Evolutionary conservation across 2,888 invertebrate genomes (phyloP).

Genomic region (Argyresthia albistria): DNA sequence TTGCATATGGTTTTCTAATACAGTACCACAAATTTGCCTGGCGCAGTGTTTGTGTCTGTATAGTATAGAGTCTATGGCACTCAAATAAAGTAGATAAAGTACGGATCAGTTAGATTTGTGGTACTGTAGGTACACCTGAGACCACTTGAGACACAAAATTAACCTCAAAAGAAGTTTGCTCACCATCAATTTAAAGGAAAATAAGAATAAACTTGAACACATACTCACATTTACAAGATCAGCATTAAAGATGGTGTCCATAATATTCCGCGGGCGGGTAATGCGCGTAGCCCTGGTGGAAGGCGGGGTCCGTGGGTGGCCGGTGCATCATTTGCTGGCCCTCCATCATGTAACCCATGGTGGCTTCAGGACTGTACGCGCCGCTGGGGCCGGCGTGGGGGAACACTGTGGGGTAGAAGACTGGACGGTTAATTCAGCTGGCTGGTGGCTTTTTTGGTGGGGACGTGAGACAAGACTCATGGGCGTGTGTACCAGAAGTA

Average conservation of each 20-base stretch:
- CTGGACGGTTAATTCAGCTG: conserved; percentile 62
- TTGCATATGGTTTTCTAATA: too few relatives aligned
- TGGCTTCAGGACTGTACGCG: conserved; percentile 96
- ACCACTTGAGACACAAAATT: too few relatives aligned
- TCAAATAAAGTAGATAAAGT: too few relatives aligned
- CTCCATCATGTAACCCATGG: conserved; percentile 98
- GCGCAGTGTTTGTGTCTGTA: too few relatives aligned
- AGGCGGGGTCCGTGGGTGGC: conserved; percentile 92
- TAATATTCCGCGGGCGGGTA: conserved; percentile 95
- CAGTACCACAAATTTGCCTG: too few relatives aligned
- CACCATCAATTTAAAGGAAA: too few relatives aligned
- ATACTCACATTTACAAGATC: conserved; percentile 61
- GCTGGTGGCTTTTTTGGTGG: conserved; percentile 11
- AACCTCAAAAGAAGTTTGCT: too few relatives aligned
- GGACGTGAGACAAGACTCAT: neutral
- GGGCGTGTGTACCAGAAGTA: too few relatives aligned
- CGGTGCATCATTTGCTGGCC: conserved; percentile 98
- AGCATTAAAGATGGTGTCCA: conserved; percentile 91
- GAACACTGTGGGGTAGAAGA: conserved; percentile 81
- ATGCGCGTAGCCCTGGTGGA: conserved; percentile 92
- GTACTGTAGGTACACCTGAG: too few relatives aligned
- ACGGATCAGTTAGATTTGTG: too few relatives aligned
- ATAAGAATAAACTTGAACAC: neutral
- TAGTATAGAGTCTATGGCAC: too few relatives aligned
- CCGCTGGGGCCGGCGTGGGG: conserved; percentile 96